A percentile compares a stretch with the other conserved stretches of the same genome.
phyloP scores from a whole-genome alignment of 2,113 vertebrate species.

The Melospiza melodia region DNA sequence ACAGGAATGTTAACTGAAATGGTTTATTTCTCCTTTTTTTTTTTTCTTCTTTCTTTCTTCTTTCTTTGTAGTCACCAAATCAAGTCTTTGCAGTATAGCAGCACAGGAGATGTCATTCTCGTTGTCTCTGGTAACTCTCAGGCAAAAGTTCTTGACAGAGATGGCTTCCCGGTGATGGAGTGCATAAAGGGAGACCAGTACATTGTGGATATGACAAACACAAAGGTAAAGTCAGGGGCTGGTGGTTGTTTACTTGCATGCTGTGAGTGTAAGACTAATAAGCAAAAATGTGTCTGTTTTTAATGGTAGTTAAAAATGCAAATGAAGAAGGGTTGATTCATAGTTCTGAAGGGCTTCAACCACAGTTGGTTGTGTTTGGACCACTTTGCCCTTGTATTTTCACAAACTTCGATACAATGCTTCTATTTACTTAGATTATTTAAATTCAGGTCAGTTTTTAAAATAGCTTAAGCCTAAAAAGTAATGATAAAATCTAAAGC shows the following conservation, averaged over 20 bases:
- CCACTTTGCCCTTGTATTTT: not conserved
- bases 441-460: not conserved
- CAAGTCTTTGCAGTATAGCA: constrained; percentile 91
- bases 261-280: not conserved
- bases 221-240: constrained; percentile 81
- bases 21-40: not conserved
- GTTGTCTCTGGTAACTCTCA: constrained; percentile 95
- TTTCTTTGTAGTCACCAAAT: constrained; percentile 87
- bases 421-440: not conserved
- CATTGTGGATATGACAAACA: constrained; percentile 98
- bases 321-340: not conserved
- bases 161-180: constrained; percentile 97
- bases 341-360: not conserved
- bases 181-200: constrained; percentile 97
- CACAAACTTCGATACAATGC: not conserved
- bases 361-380: not conserved
- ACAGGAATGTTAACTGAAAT: not conserved
- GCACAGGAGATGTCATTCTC: constrained; percentile 93
- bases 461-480: not conserved
- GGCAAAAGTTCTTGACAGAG: constrained; percentile 95
- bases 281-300: not conserved
- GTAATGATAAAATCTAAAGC: not conserved
- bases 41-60: not conserved
- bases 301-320: not conserved
- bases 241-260: not conserved